A percentile compares a stretch with the other conserved stretches of the same genome.
phyloP scores from a whole-genome alignment of 2,888 invertebrate species.

The Helobdella robusta region DNA sequence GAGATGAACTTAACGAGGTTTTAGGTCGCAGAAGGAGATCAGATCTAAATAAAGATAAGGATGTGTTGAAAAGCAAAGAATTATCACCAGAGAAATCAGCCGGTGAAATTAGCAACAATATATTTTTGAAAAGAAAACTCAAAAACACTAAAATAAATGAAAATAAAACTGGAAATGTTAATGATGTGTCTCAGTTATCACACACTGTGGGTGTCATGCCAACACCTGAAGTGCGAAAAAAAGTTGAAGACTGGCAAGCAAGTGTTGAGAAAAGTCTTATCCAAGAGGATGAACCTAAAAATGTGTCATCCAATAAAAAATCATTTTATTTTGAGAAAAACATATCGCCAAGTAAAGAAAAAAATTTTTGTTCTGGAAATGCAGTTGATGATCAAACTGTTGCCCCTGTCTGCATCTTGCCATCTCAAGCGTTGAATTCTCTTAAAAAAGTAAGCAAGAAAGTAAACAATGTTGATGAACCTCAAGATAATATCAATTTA shows the following conservation, averaged over 20 bases:
- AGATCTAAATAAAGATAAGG: constrained; percentile 1
- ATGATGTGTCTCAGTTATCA: no score
- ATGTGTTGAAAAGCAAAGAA: not conserved
- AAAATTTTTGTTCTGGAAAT: not conserved
- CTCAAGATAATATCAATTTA: no score
- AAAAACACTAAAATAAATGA: not conserved
- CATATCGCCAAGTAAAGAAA: not conserved
- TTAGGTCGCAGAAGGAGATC: not conserved
- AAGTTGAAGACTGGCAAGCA: constrained; percentile 36
- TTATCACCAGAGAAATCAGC: not conserved
- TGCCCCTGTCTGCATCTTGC: no score
- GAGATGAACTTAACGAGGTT: constrained; percentile 15
- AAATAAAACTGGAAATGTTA: no score
- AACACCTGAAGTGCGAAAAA: constrained; percentile 33
- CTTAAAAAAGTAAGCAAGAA: not conserved
- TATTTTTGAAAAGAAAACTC: not conserved
- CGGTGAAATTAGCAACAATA: not conserved
- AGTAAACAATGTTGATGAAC: not conserved
- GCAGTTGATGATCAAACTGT: not conserved
- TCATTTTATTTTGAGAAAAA: no score
- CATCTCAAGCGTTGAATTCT: not conserved
- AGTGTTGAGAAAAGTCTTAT: constrained; percentile 31
- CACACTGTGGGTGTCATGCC: constrained; percentile 27
- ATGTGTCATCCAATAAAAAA: no score
- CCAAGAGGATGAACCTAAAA: no score